phyloP scores from a whole-genome alignment of 2,888 invertebrate genomes.

The Caprella mutica region DNA sequence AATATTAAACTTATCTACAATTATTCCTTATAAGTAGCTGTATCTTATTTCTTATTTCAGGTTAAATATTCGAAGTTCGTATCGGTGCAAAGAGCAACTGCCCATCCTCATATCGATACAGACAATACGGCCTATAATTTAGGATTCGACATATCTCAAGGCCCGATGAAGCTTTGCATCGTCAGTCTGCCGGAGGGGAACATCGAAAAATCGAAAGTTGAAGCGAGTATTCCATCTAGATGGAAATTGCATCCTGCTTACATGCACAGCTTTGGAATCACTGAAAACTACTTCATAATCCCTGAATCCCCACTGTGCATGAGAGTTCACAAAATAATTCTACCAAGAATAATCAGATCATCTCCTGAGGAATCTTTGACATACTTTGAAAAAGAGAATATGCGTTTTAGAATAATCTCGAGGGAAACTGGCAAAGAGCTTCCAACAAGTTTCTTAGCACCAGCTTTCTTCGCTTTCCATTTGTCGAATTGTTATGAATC shows the following conservation, averaged over 20 bases:
- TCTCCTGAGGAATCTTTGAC: conserved; percentile 40
- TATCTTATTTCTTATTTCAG: conserved; percentile 37
- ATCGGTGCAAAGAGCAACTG: conserved; percentile 44
- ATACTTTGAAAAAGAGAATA: conserved; percentile 39
- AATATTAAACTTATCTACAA: neutral
- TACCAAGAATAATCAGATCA: conserved; percentile 38
- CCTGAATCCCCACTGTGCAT: conserved; percentile 76
- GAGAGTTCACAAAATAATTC: conserved; percentile 50
- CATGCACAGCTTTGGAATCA: conserved; percentile 81
- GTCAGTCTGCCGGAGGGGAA: conserved; percentile 6
- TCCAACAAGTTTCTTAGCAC: conserved; percentile 39
- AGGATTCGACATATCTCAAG: conserved; percentile 46
- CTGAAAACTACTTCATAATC: conserved; percentile 72
- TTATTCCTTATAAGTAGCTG: neutral
- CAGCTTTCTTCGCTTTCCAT: conserved; percentile 46
- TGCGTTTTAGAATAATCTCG: conserved; percentile 40
- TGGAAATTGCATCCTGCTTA: conserved; percentile 74
- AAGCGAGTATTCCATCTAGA: conserved; percentile 58
- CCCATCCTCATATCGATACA: conserved; percentile 70
- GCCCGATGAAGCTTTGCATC: neutral
- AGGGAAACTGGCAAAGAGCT: conserved; percentile 40
- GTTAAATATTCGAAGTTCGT: conserved; percentile 52
- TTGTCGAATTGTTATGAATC: conserved; percentile 47
- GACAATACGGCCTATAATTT: conserved; percentile 70
- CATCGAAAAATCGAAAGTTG: conserved; percentile 48